These are phyloP conservation scores for Trachops cirrhosus DNA, from an alignment of 2,797 vertebrate genomes.

Conservation along the genomic window DNA sequence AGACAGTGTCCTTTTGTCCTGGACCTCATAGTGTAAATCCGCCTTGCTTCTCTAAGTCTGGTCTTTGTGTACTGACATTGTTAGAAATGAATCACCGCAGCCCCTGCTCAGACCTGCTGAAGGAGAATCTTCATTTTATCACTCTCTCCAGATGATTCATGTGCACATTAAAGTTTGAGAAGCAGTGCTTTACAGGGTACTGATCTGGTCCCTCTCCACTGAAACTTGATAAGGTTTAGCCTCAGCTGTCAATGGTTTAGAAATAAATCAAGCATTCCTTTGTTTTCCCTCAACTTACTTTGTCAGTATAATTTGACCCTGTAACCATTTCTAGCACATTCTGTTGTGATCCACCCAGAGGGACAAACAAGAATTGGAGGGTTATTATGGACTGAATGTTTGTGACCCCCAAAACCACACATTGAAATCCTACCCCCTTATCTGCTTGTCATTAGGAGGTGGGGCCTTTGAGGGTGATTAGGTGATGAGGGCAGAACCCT, in stretches of 20 bases:
- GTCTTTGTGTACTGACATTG: not conserved
- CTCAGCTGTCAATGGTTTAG: not conserved
- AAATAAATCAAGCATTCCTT: constrained; percentile 17
- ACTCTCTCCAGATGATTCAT: not conserved
- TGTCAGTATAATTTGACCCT: not conserved
- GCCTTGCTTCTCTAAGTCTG: not conserved
- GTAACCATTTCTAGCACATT: not conserved
- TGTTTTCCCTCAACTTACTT: not conserved
- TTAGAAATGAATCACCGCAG: not conserved
- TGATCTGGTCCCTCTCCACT: not conserved
- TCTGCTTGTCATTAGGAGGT: not conserved
- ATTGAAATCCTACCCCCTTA: not conserved
- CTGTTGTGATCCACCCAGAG: not conserved
- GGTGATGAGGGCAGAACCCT: not conserved
- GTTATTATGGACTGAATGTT: not conserved
- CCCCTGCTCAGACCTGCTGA: not conserved
- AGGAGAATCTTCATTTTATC: not conserved
- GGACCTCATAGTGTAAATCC: not conserved
- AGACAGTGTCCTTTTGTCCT: not conserved
- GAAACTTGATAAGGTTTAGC: constrained; percentile 12
- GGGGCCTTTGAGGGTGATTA: not conserved
- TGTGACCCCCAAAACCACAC: not conserved
- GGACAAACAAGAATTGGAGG: not conserved
- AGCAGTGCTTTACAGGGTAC: not conserved
- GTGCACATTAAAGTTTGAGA: not conserved